Percentiles rank a stretch among this genome's conserved stretches.
Conservation (phyloP, 2,113 vertebrate species). For the Carassius gibelio region DNA sequence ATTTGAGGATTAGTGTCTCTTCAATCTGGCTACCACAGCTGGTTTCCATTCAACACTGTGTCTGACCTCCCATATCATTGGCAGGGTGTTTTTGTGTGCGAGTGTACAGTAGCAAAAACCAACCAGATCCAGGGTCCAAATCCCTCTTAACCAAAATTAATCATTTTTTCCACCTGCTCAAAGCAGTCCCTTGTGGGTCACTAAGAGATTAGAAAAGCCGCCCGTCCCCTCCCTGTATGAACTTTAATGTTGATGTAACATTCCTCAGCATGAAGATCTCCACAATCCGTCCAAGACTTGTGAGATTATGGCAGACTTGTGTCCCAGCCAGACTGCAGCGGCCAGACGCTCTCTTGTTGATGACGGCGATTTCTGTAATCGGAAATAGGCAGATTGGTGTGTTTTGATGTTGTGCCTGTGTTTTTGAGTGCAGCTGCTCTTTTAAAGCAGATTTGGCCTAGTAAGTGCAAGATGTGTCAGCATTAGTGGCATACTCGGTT, state of each 20-base stretch:
- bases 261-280: not conserved
- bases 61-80: constrained; percentile 33
- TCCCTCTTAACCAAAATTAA: constrained; percentile 65
- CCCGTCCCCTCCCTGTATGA: not conserved
- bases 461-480: constrained; percentile 14
- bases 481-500: not conserved
- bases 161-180: constrained; percentile 57
- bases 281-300: not conserved
- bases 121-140: constrained; percentile 58
- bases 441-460: constrained; percentile 11
- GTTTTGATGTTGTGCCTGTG: constrained; percentile 3
- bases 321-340: constrained; percentile 11
- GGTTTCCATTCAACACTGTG: constrained; percentile 39
- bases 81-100: constrained; percentile 41
- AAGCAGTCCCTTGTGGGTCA: constrained; percentile 33
- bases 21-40: constrained; percentile 55
- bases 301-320: constrained; percentile 32
- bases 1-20: constrained; percentile 54
- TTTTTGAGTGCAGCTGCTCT: not conserved
- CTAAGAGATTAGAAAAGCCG: not conserved
- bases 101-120: constrained; percentile 46
- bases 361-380: constrained; percentile 26
- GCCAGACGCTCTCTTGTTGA: constrained; percentile 42
- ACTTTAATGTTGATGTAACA: constrained; percentile 28
- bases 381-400: constrained; percentile 24